phyloP scores from a whole-genome alignment of 2,797 vertebrate species.

The Lutjanus campechanus region DNA sequence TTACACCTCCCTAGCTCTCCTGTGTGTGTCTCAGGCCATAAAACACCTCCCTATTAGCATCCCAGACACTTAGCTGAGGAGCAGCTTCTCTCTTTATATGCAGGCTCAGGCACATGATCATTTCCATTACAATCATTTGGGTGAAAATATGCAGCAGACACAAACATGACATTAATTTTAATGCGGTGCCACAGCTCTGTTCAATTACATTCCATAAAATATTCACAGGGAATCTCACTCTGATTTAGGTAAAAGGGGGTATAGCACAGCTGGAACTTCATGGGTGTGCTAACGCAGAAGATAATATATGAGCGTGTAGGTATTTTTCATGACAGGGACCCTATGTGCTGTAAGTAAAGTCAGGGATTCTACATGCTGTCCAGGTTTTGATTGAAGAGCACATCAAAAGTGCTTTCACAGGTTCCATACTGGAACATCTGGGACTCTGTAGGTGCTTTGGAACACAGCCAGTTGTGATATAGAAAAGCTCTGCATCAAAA shows the following conservation, averaged over 20 bases:
- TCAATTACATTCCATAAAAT: slow-evolving; percentile 84
- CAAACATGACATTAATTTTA: slow-evolving; percentile 85
- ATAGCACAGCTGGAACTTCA: slow-evolving; percentile 54
- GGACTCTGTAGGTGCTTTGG: not conserved
- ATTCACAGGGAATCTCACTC: slow-evolving; percentile 77
- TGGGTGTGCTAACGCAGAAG: slow-evolving; percentile 30
- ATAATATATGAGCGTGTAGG: slow-evolving; percentile 31
- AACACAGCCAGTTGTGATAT: not conserved
- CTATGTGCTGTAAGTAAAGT: slow-evolving; percentile 28
- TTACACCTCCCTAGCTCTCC: slow-evolving; percentile 57
- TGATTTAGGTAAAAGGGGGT: slow-evolving; percentile 71
- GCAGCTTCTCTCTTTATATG: slow-evolving; percentile 71
- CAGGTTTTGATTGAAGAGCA: slow-evolving; percentile 36
- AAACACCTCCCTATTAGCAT: slow-evolving; percentile 80
- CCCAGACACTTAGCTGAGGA: slow-evolving; percentile 71
- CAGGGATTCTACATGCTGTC: not conserved
- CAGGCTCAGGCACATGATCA: slow-evolving; percentile 77
- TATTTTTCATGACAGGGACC: slow-evolving; percentile 26
- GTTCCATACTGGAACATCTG: slow-evolving; percentile 23
- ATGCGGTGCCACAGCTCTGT: slow-evolving; percentile 75
- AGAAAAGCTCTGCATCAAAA: not conserved
- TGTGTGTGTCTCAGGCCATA: slow-evolving; percentile 70
- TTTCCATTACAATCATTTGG: slow-evolving; percentile 84
- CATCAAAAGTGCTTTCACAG: slow-evolving; percentile 9
- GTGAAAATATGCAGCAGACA: slow-evolving; percentile 78